Conservation (phyloP, 2,797 vertebrate genomes). For the Chelmon rostratus region DNA sequence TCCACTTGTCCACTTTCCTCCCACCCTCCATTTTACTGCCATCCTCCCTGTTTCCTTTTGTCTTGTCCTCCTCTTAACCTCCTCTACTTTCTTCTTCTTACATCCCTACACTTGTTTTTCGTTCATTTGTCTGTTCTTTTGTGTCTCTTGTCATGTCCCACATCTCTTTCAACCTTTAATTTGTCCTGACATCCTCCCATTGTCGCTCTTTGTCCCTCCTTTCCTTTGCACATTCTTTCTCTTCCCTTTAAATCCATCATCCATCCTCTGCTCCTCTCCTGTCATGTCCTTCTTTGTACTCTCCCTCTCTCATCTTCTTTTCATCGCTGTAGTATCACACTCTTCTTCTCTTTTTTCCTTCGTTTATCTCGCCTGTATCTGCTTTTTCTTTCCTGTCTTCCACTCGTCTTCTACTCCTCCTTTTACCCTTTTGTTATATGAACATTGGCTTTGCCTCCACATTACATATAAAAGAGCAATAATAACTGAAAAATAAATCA, state of each 20-base stretch:
- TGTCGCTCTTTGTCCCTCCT: not conserved
- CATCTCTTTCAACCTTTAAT: not conserved
- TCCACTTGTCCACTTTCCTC: not conserved
- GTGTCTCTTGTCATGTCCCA: not conserved
- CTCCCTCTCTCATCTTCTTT: slow-evolving; percentile 12
- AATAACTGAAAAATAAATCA: too few species aligned
- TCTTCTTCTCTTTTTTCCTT: not conserved
- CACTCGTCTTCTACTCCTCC: not conserved
- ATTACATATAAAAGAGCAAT: too few species aligned
- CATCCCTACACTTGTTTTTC: not conserved
- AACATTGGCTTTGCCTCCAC: not conserved
- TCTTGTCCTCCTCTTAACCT: not conserved
- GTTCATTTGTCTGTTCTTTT: not conserved
- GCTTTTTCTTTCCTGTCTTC: not conserved
- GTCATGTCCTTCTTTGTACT: not conserved
- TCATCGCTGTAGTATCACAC: slow-evolving; percentile 3
- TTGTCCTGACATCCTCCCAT: not conserved
- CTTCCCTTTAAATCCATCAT: not conserved
- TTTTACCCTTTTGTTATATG: not conserved
- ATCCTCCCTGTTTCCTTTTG: not conserved
- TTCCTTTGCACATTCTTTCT: not conserved
- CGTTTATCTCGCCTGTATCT: not conserved
- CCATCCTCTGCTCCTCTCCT: not conserved
- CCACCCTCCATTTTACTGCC: not conserved
- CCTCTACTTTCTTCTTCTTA: not conserved